Evolutionary conservation across 2,888 invertebrate genomes (phyloP).

Genomic region (Magallana nippona): DNA sequence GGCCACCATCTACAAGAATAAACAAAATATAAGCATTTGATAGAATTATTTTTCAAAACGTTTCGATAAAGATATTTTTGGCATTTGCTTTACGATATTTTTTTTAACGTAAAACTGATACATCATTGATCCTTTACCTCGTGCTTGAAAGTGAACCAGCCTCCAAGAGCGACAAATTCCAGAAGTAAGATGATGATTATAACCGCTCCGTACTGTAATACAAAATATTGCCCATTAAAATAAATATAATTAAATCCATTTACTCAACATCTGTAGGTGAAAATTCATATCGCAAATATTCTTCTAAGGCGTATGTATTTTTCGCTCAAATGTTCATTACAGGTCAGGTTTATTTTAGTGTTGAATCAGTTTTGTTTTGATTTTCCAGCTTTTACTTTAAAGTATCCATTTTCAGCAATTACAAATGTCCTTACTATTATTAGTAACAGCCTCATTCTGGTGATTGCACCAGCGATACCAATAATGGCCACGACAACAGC

Average conservation of each 20-base stretch:
- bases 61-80: too few relatives aligned
- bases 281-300: too few relatives aligned
- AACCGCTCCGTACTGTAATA: slow-evolving; percentile 43
- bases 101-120: too few relatives aligned
- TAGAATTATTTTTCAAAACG: not conserved
- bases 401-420: too few relatives aligned
- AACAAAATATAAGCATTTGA: not conserved
- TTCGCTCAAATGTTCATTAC: too few relatives aligned
- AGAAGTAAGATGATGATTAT: slow-evolving; percentile 41
- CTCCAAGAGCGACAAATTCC: slow-evolving; percentile 41
- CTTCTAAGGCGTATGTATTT: too few relatives aligned
- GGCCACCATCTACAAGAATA: slow-evolving; percentile 34
- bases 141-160: slow-evolving; percentile 45
- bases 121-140: slow-evolving; percentile 36
- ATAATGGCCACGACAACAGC: slow-evolving; percentile 42
- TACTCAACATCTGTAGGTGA: too few relatives aligned
- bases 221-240: not conserved
- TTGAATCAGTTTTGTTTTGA: too few relatives aligned
- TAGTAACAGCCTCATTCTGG: slow-evolving; percentile 35
- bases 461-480: slow-evolving; percentile 47
- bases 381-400: too few relatives aligned
- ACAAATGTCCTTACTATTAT: slow-evolving; percentile 43
- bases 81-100: too few relatives aligned
- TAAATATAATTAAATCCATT: too few relatives aligned
- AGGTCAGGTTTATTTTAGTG: too few relatives aligned